Conservation (phyloP, 2,888 invertebrate species). For the Drosophila pseudotakahashii region DNA sequence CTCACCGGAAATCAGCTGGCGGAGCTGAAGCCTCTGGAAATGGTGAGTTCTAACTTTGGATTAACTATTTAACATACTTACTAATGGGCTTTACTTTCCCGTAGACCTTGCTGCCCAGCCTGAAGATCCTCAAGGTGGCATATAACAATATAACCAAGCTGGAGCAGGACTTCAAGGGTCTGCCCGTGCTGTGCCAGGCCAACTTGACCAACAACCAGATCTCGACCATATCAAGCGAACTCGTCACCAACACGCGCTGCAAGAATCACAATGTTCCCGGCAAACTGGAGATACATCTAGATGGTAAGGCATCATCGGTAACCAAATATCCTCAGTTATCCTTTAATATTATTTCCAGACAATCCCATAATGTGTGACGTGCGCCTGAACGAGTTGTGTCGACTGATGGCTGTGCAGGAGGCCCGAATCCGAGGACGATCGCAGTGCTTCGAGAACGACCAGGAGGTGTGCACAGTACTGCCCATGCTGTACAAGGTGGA, state of each 20-base stretch:
- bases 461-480: slow-evolving; percentile 83
- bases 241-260: slow-evolving; percentile 92
- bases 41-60: slow-evolving; percentile 86
- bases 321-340: no score
- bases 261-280: slow-evolving; percentile 91
- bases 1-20: slow-evolving; percentile 91
- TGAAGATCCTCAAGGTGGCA: slow-evolving; percentile 91
- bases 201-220: slow-evolving; percentile 92
- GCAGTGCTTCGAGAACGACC: slow-evolving; percentile 85
- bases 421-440: slow-evolving; percentile 90
- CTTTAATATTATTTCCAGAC: no score
- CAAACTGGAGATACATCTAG: slow-evolving; percentile 89
- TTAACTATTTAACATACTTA: neutral
- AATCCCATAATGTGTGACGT: slow-evolving; percentile 93
- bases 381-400: slow-evolving; percentile 88
- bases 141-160: slow-evolving; percentile 90
- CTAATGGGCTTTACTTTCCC: neutral
- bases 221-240: slow-evolving; percentile 88
- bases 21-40: slow-evolving; percentile 92
- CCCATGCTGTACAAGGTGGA: slow-evolving; percentile 78
- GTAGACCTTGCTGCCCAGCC: slow-evolving; percentile 91
- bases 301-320: slow-evolving; percentile 89
- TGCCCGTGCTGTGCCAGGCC: slow-evolving; percentile 92
- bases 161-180: slow-evolving; percentile 92
- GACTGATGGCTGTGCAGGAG: slow-evolving; percentile 89